Evolutionary conservation across 2,113 vertebrate species (phyloP).

Genomic region (Verasper variegatus): DNA sequence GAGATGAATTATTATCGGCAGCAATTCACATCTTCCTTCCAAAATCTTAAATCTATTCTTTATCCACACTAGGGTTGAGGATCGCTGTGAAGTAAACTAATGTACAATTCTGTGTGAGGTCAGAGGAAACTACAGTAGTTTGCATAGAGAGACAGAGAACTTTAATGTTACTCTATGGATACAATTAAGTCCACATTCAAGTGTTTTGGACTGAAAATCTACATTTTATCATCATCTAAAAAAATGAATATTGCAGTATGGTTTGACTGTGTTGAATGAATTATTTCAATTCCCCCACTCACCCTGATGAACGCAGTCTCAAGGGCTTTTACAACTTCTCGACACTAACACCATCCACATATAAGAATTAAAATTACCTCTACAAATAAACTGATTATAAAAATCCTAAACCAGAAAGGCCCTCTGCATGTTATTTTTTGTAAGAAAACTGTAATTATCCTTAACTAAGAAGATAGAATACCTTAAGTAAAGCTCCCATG

Average conservation of each 20-base stretch:
- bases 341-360: background rate
- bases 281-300: slow-evolving; percentile 21
- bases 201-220: background rate
- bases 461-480: slow-evolving; percentile 70
- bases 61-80: background rate
- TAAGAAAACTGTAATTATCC: slow-evolving; percentile 31
- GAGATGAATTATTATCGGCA: background rate
- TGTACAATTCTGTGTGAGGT: no score
- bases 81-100: background rate
- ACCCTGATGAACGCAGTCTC: slow-evolving; percentile 63
- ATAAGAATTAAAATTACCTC: background rate
- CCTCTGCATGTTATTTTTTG: background rate
- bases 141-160: background rate
- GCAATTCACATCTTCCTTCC: background rate
- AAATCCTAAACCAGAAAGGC: background rate
- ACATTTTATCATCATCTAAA: slow-evolving; percentile 8
- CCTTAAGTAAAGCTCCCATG: slow-evolving; percentile 91
- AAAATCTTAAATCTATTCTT: background rate
- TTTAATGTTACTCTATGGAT: background rate
- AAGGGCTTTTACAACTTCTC: slow-evolving; percentile 26
- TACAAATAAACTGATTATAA: slow-evolving; percentile 22
- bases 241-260: background rate
- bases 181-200: background rate
- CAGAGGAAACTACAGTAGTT: no score
- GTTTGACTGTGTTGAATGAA: background rate